Conservation (phyloP, 2,888 invertebrate species). For the Synanthedon vespiformis region DNA sequence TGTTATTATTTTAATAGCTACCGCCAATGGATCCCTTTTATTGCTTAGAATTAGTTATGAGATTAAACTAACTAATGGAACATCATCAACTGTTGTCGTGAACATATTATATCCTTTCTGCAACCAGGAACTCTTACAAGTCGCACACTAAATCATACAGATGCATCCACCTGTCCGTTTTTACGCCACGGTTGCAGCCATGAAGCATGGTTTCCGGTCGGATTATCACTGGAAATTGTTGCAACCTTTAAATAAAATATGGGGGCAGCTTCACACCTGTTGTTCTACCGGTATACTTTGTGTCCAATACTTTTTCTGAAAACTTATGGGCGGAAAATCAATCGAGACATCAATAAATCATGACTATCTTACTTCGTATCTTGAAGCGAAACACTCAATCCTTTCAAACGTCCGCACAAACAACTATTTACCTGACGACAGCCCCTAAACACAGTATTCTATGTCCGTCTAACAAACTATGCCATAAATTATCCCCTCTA, state of each 20-base stretch:
- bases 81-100: background rate
- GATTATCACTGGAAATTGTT: background rate
- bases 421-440: slow-evolving; percentile 13
- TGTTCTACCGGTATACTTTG: too few relatives aligned
- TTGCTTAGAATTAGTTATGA: too few relatives aligned
- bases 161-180: background rate
- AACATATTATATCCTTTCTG: background rate
- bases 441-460: slow-evolving; percentile 14
- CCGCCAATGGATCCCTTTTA: too few relatives aligned
- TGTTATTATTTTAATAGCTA: too few relatives aligned
- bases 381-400: slow-evolving; percentile 2
- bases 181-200: background rate
- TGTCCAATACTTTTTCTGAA: too few relatives aligned
- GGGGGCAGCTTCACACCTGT: too few relatives aligned
- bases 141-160: background rate
- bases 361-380: background rate
- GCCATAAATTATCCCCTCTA: slow-evolving; percentile 39
- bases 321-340: too few relatives aligned
- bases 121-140: background rate
- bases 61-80: too few relatives aligned
- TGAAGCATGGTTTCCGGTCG: background rate
- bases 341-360: too few relatives aligned
- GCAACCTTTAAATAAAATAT: background rate
- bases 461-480: slow-evolving; percentile 26
- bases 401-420: slow-evolving; percentile 15